Evolutionary conservation across 2,113 vertebrate species (phyloP), one percentile per base, ranked within the genome.

Genomic region (Scatophagus argus): DNA sequence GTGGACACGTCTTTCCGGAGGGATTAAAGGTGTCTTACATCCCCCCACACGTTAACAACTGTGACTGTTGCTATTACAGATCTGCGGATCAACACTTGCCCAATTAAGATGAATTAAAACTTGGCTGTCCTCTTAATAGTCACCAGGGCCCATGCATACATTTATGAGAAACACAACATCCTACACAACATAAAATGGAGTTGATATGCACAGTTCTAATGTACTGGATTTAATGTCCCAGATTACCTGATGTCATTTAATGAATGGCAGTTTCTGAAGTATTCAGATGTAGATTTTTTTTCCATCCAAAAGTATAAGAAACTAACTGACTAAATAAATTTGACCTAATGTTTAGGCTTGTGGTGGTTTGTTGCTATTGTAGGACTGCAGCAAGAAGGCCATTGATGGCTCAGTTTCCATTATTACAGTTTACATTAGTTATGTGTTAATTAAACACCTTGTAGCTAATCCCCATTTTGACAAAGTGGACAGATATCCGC

Each of bases 1-100:
- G 38, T 86, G 67, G 87, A 77, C 88, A 68, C 47, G 4, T 73
- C 65, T 79, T 73, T 85, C 55, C 43, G 74, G 68, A 69, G 13
- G 65, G 82, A 84, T 93, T 91, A 88, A 31, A 62, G 5, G 29
- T 69, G 29, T 64, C 64, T 83, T 68, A 80, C 69, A 68, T 83
- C 59, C 59, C 25, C 32, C 73, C 63, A 63, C 60, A 78, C 55
- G 68, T 60, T 67, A 82, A 17, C 44, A 64, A 17, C 61, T 31
- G 8, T 16, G 31, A 49, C 67, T 66, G 62, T 36, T 41, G 19
- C 61, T 55, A 14, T 58, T 64, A 51, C 8, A 64, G 44, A 43
- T 64, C 25, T 0, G 34, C 36, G 32, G 55, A 39, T 72, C 36
- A 76, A 36, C 21, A 46, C 41, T 61, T 74, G 46, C 79, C 49